phyloP scores from a whole-genome alignment of 1,140 invertebrate genomes.

The Drosophila varians region DNA sequence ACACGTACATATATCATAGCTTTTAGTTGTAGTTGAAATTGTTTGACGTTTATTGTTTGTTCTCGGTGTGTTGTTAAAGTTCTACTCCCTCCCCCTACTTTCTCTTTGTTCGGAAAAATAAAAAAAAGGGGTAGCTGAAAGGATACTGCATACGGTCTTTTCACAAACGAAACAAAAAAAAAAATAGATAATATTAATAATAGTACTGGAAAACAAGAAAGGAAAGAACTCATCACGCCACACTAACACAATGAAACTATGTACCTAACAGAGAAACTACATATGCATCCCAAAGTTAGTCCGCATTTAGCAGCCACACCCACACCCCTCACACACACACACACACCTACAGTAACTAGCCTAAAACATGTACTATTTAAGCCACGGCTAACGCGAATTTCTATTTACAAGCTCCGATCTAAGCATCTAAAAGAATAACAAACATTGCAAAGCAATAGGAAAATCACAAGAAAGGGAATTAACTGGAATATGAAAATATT shows the following conservation, averaged over 20 bases:
- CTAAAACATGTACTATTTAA: conserved; percentile 6
- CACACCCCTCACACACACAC: neutral
- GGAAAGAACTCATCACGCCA: conserved; percentile 30
- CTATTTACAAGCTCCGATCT: conserved; percentile 69
- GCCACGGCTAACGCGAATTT: conserved; percentile 56
- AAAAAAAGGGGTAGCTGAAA: conserved; percentile 17
- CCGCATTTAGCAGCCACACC: neutral
- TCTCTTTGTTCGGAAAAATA: no score
- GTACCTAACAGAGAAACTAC: conserved; percentile 77
- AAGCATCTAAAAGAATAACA: neutral
- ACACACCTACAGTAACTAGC: neutral
- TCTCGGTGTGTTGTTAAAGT: conserved; percentile 64
- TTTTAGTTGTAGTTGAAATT: conserved; percentile 69
- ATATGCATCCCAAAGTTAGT: conserved; percentile 43
- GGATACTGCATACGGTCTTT: neutral
- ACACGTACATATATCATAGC: conserved; percentile 59
- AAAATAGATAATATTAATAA: neutral
- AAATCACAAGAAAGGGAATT: conserved; percentile 35
- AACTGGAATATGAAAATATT: conserved; percentile 36
- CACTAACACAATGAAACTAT: conserved; percentile 77
- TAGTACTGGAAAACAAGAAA: conserved; percentile 11
- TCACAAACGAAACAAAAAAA: no score
- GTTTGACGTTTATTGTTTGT: conserved; percentile 65
- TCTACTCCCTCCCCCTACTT: conserved; percentile 2
- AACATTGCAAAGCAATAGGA: conserved; percentile 13